Evolutionary conservation across 2,888 invertebrate species (phyloP).

Genomic region (Podabrus alpinus): DNA sequence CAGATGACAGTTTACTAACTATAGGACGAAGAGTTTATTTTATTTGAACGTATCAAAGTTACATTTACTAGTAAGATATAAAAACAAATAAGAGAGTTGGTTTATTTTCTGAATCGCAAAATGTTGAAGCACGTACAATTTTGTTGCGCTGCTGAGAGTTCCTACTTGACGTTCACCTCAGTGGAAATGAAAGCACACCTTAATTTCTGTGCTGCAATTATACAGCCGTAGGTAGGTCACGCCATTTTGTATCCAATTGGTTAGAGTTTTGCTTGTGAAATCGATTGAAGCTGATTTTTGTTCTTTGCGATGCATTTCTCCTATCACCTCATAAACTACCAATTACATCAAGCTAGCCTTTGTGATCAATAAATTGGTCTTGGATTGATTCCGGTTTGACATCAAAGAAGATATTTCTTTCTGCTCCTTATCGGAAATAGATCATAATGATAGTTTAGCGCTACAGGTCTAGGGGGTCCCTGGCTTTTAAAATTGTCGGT

Average conservation of each 20-base stretch:
- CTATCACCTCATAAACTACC: too few relatives aligned
- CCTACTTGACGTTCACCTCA: too few relatives aligned
- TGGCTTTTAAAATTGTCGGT: too few relatives aligned
- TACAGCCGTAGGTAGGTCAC: background rate
- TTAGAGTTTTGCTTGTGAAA: background rate
- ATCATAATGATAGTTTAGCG: too few relatives aligned
- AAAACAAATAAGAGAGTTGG: background rate
- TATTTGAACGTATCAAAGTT: background rate
- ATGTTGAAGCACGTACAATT: background rate
- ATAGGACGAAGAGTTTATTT: background rate
- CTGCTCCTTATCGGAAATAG: too few relatives aligned
- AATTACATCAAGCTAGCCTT: background rate
- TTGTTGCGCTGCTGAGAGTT: background rate
- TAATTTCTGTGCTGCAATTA: background rate
- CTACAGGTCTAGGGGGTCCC: too few relatives aligned
- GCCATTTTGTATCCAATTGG: background rate
- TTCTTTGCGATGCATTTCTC: too few relatives aligned
- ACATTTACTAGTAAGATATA: background rate
- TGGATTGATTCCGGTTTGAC: background rate
- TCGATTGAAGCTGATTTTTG: too few relatives aligned
- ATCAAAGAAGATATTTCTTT: background rate
- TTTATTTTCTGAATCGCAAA: background rate
- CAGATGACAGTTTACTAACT: background rate
- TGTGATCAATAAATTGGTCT: background rate
- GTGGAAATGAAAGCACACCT: background rate